Conservation (phyloP, 2,797 vertebrate species). For the Ibycter americanus region DNA sequence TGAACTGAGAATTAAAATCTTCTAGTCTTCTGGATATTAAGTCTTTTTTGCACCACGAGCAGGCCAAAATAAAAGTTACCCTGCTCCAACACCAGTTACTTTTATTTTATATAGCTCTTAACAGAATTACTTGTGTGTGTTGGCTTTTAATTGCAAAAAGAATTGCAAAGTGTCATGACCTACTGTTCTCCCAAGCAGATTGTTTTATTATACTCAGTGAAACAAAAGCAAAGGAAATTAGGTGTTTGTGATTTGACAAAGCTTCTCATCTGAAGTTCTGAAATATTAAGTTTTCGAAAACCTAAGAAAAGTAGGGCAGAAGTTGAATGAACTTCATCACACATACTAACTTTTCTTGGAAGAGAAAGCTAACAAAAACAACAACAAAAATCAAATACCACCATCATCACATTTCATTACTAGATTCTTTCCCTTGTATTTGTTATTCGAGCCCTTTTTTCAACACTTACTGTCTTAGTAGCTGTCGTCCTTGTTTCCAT, state of each 20-base stretch:
- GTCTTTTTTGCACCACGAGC: background rate
- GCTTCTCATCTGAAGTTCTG: background rate
- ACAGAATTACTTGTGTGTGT: background rate
- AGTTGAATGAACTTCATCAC: background rate
- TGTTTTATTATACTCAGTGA: background rate
- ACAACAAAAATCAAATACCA: background rate
- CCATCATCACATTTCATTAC: background rate
- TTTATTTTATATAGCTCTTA: background rate
- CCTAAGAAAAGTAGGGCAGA: background rate
- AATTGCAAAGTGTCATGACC: background rate
- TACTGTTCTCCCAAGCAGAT: background rate
- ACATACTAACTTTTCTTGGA: background rate
- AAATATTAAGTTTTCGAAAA: background rate
- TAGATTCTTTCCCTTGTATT: background rate
- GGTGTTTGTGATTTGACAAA: background rate
- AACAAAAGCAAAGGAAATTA: background rate
- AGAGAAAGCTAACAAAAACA: background rate
- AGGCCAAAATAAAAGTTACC: background rate
- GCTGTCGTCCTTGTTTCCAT: conserved; percentile 97
- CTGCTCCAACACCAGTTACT: background rate
- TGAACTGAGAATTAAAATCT: background rate
- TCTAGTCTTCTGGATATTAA: background rate
- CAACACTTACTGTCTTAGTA: conserved; percentile 94
- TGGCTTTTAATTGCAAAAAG: background rate
- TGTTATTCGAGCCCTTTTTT: background rate